A percentile compares a stretch with the other conserved stretches of the same genome.
Evolutionary conservation across 2,797 vertebrate genomes (phyloP).

Genomic region (Anisognathus igniventris): DNA sequence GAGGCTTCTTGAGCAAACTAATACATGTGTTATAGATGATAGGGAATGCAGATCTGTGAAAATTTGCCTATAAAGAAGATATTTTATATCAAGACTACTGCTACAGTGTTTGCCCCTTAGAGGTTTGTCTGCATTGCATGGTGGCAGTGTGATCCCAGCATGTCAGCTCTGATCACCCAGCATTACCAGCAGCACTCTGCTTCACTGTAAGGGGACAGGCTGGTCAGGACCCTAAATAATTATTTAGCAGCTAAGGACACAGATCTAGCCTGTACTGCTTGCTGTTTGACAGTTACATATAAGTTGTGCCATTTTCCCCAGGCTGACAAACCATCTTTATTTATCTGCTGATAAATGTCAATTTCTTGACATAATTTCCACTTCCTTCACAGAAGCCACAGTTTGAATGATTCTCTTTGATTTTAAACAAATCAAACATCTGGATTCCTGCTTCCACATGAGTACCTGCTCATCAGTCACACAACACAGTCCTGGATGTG

Average conservation of each 20-base stretch:
- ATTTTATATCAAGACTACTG: neutral
- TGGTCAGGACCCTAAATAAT: neutral
- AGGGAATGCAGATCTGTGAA: neutral
- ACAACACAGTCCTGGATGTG: neutral
- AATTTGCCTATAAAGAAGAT: neutral
- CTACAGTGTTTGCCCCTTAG: neutral
- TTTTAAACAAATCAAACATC: neutral
- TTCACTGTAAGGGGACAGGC: neutral
- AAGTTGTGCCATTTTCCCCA: fast-evolving
- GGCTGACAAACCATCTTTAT: neutral
- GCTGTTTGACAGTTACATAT: neutral
- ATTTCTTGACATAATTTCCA: neutral
- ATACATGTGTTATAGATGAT: neutral
- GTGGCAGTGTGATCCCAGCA: neutral
- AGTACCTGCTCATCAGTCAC: neutral
- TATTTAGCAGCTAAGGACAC: neutral
- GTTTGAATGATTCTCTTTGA: neutral
- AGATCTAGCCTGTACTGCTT: neutral
- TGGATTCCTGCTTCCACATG: neutral
- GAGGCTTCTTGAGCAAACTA: neutral
- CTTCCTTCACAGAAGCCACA: neutral
- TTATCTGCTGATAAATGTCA: neutral
- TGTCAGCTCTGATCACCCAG: neutral
- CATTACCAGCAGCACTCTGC: neutral
- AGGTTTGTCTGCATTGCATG: neutral